A percentile compares a stretch with the other conserved stretches of the same genome.
Evolutionary conservation across 92 coral and sea anemone genomes (phyloP).

Genomic region (Isaurus tuberculatus): DNA sequence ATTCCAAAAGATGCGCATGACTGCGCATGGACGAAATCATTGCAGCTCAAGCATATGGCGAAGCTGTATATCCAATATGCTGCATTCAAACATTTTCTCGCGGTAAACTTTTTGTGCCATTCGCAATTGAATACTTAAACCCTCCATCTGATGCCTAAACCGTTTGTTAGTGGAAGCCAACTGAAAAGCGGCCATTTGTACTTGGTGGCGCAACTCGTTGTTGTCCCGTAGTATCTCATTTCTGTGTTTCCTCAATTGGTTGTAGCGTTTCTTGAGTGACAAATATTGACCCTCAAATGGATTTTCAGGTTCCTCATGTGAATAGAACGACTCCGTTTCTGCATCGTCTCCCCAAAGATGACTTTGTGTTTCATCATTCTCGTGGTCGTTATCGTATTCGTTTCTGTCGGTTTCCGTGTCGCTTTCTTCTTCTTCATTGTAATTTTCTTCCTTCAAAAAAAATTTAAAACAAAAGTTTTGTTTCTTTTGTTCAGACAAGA

Average conservation of each 20-base stretch:
- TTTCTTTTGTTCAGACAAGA: too few relatives aligned
- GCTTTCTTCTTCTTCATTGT: constrained; percentile 6
- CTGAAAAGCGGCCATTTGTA: constrained; percentile 95
- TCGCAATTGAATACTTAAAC: constrained; percentile 81
- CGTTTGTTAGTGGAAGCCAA: constrained; percentile 92
- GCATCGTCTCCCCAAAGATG: constrained; percentile 76
- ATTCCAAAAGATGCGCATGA: not conserved
- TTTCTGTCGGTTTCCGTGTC: not conserved
- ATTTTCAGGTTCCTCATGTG: constrained; percentile 66
- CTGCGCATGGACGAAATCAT: not conserved
- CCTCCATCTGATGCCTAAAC: constrained; percentile 93
- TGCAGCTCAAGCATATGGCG: constrained; percentile 79
- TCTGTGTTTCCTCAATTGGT: constrained; percentile 91
- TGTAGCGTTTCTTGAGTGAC: constrained; percentile 79
- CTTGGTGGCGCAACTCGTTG: constrained; percentile 88
- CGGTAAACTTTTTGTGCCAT: constrained; percentile 93
- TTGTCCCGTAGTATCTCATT: constrained; percentile 94
- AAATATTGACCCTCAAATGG: constrained; percentile 67
- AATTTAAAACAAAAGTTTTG: too few relatives aligned
- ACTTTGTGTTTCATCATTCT: not conserved
- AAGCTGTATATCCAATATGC: constrained; percentile 88
- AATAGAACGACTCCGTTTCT: constrained; percentile 65
- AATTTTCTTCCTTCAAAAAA: constrained; percentile 24
- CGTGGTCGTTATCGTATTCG: not conserved
- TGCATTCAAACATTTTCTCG: constrained; percentile 93